Conservation (phyloP, 2,888 invertebrate species). For the Blomia tropicalis region DNA sequence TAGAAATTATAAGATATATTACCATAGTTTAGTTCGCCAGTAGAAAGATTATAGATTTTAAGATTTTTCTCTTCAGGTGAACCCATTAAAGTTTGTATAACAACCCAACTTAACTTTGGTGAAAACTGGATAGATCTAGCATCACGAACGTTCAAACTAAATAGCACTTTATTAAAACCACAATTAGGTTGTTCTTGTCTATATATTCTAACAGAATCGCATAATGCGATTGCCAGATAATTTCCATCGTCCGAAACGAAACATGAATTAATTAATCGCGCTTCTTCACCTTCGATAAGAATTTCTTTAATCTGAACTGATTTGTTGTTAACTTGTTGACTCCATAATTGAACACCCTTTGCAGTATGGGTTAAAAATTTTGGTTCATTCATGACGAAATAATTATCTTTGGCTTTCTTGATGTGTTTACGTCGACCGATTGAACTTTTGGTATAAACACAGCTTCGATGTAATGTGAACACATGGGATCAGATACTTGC, state of each 20-base stretch:
- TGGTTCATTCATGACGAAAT: too few species aligned
- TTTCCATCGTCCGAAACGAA: constrained; percentile 19
- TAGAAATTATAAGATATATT: not conserved
- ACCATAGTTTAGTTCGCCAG: constrained; percentile 11
- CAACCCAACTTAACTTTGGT: constrained; percentile 17
- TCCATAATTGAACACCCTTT: constrained; percentile 2
- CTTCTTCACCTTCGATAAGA: not conserved
- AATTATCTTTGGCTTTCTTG: not conserved
- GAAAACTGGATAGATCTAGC: constrained; percentile 17
- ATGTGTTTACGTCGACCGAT: too few species aligned
- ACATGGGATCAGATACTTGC: too few species aligned
- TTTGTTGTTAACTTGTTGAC: not conserved
- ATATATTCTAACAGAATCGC: not conserved
- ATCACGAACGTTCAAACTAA: constrained; percentile 4
- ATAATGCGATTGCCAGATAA: constrained; percentile 8
- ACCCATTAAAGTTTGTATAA: not conserved
- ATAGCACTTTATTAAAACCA: not conserved
- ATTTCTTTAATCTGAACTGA: not conserved
- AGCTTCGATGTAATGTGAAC: too few species aligned
- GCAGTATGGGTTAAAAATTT: not conserved
- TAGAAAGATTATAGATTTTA: constrained; percentile 14
- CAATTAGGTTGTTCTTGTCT: not conserved
- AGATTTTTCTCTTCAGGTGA: constrained; percentile 8
- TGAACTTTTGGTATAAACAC: too few species aligned
- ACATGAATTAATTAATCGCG: not conserved